Base-by-base conservation (phyloP, 2,888 invertebrate species). In the Hyposoter dolosus region DNA sequence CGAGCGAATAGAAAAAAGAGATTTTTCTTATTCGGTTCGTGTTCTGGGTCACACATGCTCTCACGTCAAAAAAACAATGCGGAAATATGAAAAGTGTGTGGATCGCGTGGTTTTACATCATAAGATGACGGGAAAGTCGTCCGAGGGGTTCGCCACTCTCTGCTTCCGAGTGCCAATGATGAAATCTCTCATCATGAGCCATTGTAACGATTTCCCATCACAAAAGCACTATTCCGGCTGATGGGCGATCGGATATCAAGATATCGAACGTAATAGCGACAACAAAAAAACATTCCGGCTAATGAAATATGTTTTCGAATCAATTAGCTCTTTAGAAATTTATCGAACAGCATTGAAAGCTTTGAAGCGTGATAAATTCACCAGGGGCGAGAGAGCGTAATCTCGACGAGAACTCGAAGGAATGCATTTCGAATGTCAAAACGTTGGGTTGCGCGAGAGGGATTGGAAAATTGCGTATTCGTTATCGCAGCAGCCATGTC, bases 401-500 rank as follows among this genome's bases (percentile, higher is more conserved):
- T 9, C 7, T 43, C 19, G 40, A 3, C 15, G 12, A 5, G 10
- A 5, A 66, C 10, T 45, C 45, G 19, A 35, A 17, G 17, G 15
- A 65, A 68, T 4, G 10, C 19, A 40, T 5, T 32, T 32, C 4
- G 10, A 32, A 50, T 50, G n/a, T 32, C n/a, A 32, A 47, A 50
- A 50, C 32, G 19, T 28, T 17, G 47, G 32, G 10, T 60, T 35
- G 6, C 32, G 10, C 17, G 66, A 40, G 28, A 53, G 45, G 17
- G 32, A 40, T 78, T 19, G 17, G 35, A 84, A 50, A 28, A 19
- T 76, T 65, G 65, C 56, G 50, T 40, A 40, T 63, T 50, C 69
- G n/a, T 88, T 65, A 88, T 88, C 88, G 85, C 28, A 23, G 89
- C 89, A 23, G 89, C 89, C 90, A 88, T 88, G 76, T 28, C 80